These are phyloP conservation scores for Catharus fuscescens DNA, from an alignment of 2,113 vertebrate genomes.

Conservation along the genomic window DNA sequence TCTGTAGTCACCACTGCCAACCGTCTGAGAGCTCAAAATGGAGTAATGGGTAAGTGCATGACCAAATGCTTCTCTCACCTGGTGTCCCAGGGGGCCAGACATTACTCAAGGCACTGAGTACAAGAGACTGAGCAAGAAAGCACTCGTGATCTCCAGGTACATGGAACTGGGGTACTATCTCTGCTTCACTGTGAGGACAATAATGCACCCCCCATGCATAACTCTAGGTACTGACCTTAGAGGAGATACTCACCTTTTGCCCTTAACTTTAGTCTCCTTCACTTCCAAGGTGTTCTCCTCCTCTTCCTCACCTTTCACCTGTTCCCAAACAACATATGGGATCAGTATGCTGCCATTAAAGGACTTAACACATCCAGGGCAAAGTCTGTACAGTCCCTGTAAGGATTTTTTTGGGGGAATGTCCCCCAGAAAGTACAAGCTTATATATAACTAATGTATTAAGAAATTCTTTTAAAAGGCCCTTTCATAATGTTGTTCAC, in stretches of 20 bases:
- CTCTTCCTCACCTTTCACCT: conserved; percentile 94
- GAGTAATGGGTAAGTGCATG: neutral
- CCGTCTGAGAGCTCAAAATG: accelerated
- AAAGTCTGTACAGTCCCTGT: neutral
- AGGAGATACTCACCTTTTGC: conserved; percentile 81
- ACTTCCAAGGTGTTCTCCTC: conserved; percentile 88
- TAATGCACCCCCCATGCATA: accelerated
- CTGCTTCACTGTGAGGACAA: accelerated
- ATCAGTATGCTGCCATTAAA: neutral
- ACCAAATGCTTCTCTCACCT: neutral
- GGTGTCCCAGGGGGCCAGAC: neutral
- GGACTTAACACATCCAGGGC: accelerated
- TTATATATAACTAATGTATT: neutral
- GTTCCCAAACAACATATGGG: neutral
- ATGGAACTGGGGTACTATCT: neutral
- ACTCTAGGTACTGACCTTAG: neutral
- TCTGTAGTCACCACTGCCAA: neutral
- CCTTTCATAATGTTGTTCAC: neutral
- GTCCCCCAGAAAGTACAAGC: neutral
- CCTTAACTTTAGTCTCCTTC: conserved; percentile 84
- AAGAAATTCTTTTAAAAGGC: neutral
- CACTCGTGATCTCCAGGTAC: neutral
- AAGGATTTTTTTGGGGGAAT: neutral
- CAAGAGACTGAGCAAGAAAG: neutral
- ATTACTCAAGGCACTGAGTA: neutral